Base-by-base conservation (phyloP, 2,888 invertebrate genomes). In the Hirtodrosophila duncani region DNA sequence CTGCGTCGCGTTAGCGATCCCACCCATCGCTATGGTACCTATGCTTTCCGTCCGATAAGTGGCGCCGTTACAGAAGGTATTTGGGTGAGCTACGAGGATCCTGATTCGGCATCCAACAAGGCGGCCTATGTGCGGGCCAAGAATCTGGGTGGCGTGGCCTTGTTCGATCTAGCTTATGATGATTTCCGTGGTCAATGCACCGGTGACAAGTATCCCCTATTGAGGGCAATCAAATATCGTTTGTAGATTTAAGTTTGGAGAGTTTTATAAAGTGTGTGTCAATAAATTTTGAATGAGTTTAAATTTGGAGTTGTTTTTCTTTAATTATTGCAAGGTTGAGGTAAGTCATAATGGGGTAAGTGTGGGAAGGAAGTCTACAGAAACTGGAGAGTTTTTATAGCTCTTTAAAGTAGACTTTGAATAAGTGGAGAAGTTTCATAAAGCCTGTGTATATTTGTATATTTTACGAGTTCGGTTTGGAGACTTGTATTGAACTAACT, bases 81-180 rank as follows among this genome's bases (percentile, higher is more conserved):
- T 6, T 95, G 95, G 95, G 91, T 94, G 3, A 91, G 92, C 52
- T 94, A 92, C 82, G 94, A 95, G 72, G 94, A 95, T 81, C 91
- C 93, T 0, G 94, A 94, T 61, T 92, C 93, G 0, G 93, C 92
- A 27, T 92, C 92, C 16, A 91, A 92, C 79, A 95, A 94, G 84
- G 94, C 94, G 0, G 86, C 88, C 6, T 95, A 92, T 80, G 92
- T 88, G 14, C 89, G 92, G 63, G 90, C 91, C 1, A 93, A 93
- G 84, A 91, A 91, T 29, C 89, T 95, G 1, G 95, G 94, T 4
- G 95, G 95, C 20, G 87, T 95, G 9, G 92, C 94, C 0, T 88
- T 95, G 17, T 88, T 90, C 26, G 95, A 95, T 63, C 86, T 95
- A 14, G 92, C 92, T 0, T 87, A 92, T 85, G 95, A 95, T 63